Evolutionary conservation across 1,140 invertebrate species (phyloP), one percentile per base, ranked within the genome.

Genomic region (Tenebrio molitor): DNA sequence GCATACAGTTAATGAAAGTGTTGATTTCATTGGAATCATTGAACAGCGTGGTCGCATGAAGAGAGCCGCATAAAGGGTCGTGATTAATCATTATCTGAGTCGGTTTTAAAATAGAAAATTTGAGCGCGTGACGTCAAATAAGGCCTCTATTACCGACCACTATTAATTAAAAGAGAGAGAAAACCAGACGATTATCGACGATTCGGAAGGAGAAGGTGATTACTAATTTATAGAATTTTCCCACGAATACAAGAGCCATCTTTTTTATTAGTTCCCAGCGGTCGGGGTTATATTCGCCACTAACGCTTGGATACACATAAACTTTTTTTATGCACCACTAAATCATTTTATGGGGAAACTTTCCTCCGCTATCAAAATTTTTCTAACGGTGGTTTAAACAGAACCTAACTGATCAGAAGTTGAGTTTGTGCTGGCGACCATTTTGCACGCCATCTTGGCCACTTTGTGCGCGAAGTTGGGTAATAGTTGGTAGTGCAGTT

Each of bases 401-500:
- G n/a, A n/a, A n/a, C n/a, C n/a, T n/a, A n/a, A n/a, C n/a, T n/a
- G n/a, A n/a, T n/a, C n/a, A n/a, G n/a, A n/a, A n/a, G n/a, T n/a
- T n/a, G n/a, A n/a, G n/a, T n/a, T n/a, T n/a, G n/a, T n/a, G n/a
- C n/a, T n/a, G n/a, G n/a, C n/a, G n/a, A n/a, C n/a, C n/a, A n/a
- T n/a, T n/a, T n/a, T n/a, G n/a, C n/a, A n/a, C n/a, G n/a, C n/a
- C n/a, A n/a, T n/a, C n/a, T n/a, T n/a, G n/a, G n/a, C n/a, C n/a
- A n/a, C n/a, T n/a, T n/a, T n/a, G n/a, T n/a, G 50, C n/a, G 10
- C 23, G 12, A 58, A 34, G n/a, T 58, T 58, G 50, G 50, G 50
- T n/a, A 58, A 58, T 25, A 23, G 64, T 66, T 14, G 23, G 42
- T 14, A 66, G 36, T 66, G 23, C 64, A 42, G 64, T 66, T 66